Percentiles rank a stretch among this genome's conserved stretches.
These are phyloP conservation scores for Arge pagana DNA, from an alignment of 2,888 invertebrate genomes.

Conservation along the genomic window DNA sequence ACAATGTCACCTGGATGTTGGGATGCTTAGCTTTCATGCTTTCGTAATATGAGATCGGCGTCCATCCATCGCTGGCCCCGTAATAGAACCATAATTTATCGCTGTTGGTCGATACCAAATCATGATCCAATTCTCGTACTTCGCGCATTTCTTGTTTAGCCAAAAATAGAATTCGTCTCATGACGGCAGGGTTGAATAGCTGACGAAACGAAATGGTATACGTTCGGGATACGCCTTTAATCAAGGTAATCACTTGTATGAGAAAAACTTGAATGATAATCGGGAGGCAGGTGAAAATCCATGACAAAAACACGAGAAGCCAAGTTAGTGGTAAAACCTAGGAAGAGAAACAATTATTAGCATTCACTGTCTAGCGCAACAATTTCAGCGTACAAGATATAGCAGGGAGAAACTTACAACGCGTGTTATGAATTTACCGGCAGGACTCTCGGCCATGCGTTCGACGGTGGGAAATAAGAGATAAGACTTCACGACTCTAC, in stretches of 20 bases:
- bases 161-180: conserved; percentile 70
- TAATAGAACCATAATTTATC: conserved; percentile 79
- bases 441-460: conserved; percentile 74
- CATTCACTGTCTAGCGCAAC: background rate
- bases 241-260: conserved; percentile 63
- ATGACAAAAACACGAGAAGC: conserved; percentile 59
- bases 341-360: conserved; percentile 44
- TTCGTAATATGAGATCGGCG: conserved; percentile 73
- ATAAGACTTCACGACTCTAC: conserved; percentile 67
- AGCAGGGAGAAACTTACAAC: conserved; percentile 56
- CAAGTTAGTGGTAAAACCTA: conserved; percentile 59
- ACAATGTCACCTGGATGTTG: conserved; percentile 65
- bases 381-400: background rate
- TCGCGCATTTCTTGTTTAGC: conserved; percentile 81
- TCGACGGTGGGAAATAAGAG: conserved; percentile 89
- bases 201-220: conserved; percentile 62
- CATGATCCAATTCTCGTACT: conserved; percentile 70
- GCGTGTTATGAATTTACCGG: conserved; percentile 73
- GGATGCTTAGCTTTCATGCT: conserved; percentile 68
- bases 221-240: conserved; percentile 60
- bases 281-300: conserved; percentile 65
- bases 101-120: conserved; percentile 64
- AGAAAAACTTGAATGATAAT: conserved; percentile 59
- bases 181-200: conserved; percentile 64
- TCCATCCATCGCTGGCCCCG: conserved; percentile 82